Conservation (phyloP, 2,888 invertebrate genomes). For the Cryptus viduatorius region DNA sequence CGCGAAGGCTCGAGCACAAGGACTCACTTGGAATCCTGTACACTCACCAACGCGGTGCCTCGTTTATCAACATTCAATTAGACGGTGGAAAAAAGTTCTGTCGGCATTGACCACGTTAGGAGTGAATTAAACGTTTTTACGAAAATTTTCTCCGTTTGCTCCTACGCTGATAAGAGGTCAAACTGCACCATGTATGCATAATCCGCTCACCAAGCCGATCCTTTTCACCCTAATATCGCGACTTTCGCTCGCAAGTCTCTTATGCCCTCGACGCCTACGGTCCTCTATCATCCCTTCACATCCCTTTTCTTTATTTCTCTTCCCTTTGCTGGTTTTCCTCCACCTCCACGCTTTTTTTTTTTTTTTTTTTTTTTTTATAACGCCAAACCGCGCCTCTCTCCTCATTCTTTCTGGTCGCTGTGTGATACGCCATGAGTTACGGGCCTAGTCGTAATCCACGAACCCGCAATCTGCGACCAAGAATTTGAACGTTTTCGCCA, state of each 20-base stretch:
- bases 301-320: slow-evolving; percentile 57
- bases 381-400: slow-evolving; percentile 12
- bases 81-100: not conserved
- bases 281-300: slow-evolving; percentile 67
- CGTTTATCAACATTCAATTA: slow-evolving; percentile 23
- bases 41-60: not conserved
- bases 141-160: not conserved
- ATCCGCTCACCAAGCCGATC: slow-evolving; percentile 41
- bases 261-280: slow-evolving; percentile 37
- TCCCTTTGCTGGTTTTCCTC: slow-evolving; percentile 39
- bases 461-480: slow-evolving; percentile 71
- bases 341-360: not conserved
- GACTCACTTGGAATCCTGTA: slow-evolving; percentile 1
- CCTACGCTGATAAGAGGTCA: not conserved
- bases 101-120: not conserved
- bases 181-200: slow-evolving; percentile 39
- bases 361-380: not conserved
- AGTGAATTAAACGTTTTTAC: slow-evolving; percentile 31
- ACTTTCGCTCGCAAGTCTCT: not conserved
- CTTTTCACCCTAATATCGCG: slow-evolving; percentile 57
- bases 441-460: slow-evolving; percentile 70
- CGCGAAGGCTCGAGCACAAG: not conserved
- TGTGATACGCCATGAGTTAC: slow-evolving; percentile 73
- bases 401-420: slow-evolving; percentile 65
- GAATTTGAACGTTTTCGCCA: slow-evolving; percentile 70